Base-by-base conservation (phyloP, 2,888 invertebrate genomes). In the Enchytraeus crypticus region DNA sequence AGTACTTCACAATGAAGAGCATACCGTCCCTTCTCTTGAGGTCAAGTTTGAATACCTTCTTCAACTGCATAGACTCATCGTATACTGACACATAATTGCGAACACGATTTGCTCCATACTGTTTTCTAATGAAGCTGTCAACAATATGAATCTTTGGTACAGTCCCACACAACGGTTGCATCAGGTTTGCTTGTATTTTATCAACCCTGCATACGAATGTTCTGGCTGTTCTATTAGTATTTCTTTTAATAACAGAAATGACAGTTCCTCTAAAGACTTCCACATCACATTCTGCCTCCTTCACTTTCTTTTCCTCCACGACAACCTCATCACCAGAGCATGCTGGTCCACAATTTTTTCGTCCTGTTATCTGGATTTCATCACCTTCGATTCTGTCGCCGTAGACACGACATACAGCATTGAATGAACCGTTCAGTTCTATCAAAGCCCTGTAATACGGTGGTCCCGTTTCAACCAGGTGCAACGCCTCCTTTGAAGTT, bases 161-260 rank as follows among this genome's bases (percentile, higher is more conserved):
- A 45, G 70, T 69, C 23, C 61, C 55, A 59, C 73, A 71, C 8
- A 76, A 54, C 4, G 77, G 77, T 2, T 69, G 64, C 70, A 76
- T 64, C 21, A 72, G 59, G 11, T 74, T 73, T 47, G 72, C 67
- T 27, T 70, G 70, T 30, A 65, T 60, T 8, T 68, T 60, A 3
- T 73, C 71, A 3, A 70, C 71, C 4, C 55, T 65, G 65, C 77
- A 77, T 18, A 75, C 71, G 65, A 74, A 74, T 46, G 71, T 69
- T 33, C 68, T 66, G 47, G 67, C 63, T 23, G 63, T 63, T 5
- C 69, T 67, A 57, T 75, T 69, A 30, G 69, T 64, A 57, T 66
- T 64, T 43, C 70, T 64, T 57, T 71, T 68, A 30, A 73, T 56
- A 23, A 77, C 70, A 3, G 74, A 74, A 14, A 71, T 68, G 33